A percentile compares a stretch with the other conserved stretches of the same genome.
Conservation (phyloP, 64 coral and sea anemone genomes). For the Stylophora pistillata region DNA sequence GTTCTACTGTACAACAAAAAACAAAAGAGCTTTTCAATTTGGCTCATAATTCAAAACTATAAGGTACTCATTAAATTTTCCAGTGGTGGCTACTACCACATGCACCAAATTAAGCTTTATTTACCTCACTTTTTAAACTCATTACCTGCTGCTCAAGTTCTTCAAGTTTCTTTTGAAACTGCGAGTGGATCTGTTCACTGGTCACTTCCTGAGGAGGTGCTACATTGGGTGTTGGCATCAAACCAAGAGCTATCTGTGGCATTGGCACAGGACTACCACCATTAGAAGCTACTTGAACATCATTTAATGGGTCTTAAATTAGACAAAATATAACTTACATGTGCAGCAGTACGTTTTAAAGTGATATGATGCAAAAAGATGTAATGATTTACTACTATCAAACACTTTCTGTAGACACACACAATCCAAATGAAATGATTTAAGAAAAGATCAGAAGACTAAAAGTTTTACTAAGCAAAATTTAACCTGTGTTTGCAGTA, state of each 20-base stretch:
- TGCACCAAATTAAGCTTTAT: neutral
- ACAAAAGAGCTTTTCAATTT: too few relatives aligned
- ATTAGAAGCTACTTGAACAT: constrained; percentile 15
- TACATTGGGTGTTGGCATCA: constrained; percentile 58
- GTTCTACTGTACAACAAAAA: too few relatives aligned
- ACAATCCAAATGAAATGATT: too few relatives aligned
- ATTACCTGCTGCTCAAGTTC: constrained; percentile 69
- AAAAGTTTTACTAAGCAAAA: too few relatives aligned
- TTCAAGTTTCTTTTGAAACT: constrained; percentile 79
- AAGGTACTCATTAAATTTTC: too few relatives aligned
- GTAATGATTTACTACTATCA: too few relatives aligned
- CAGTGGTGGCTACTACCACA: neutral
- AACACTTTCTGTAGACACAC: too few relatives aligned
- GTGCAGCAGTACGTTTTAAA: neutral
- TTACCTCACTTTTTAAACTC: neutral
- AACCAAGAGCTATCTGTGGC: constrained; percentile 76
- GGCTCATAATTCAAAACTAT: too few relatives aligned
- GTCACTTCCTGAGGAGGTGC: neutral
- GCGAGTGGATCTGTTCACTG: constrained; percentile 38
- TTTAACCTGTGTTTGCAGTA: too few relatives aligned
- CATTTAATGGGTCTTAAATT: constrained; percentile 24
- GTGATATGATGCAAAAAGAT: neutral
- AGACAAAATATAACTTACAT: neutral
- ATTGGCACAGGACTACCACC: constrained; percentile 1
- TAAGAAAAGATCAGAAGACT: too few relatives aligned